These are phyloP conservation scores for Spongilla lacustris DNA, from an alignment of 37 sponge, comb jelly and placozoan genomes.

Conservation along the genomic window DNA sequence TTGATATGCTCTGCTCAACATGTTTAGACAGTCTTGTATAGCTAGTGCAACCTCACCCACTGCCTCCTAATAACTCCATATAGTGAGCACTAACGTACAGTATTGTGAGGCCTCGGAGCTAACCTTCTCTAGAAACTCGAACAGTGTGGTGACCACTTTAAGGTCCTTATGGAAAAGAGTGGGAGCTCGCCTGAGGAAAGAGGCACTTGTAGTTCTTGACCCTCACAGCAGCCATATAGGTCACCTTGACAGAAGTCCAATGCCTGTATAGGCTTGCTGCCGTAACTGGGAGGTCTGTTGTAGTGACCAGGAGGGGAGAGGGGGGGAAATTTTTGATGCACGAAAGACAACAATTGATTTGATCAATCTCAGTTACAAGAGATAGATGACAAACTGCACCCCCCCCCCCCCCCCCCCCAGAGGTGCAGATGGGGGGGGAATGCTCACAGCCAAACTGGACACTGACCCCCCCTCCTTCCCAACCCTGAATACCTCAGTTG, in stretches of 20 bases:
- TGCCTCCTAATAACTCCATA: not conserved
- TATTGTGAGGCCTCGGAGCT: not conserved
- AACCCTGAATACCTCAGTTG: slow-evolving; percentile 52
- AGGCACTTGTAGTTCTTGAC: not conserved
- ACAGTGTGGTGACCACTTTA: slow-evolving; percentile 44
- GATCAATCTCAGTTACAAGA: no score
- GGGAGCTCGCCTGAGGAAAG: slow-evolving; percentile 44
- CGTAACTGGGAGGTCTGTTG: slow-evolving; percentile 20
- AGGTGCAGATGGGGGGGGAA: no score
- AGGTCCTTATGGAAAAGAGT: slow-evolving; percentile 59
- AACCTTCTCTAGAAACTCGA: slow-evolving; percentile 49
- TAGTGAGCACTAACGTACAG: not conserved
- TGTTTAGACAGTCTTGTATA: slow-evolving; percentile 72
- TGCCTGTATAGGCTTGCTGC: slow-evolving; percentile 37
- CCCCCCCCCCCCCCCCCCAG: no score
- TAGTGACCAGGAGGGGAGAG: no score
- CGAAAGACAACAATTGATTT: not conserved
- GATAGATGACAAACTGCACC: not conserved
- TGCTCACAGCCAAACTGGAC: no score
- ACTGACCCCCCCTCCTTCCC: no score
- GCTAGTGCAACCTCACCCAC: slow-evolving; percentile 56
- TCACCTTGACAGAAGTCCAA: slow-evolving; percentile 41
- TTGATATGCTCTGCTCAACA: slow-evolving; percentile 58
- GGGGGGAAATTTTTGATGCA: not conserved
- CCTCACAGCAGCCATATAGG: not conserved